Evolutionary conservation across 1,140 invertebrate species (phyloP).

Genomic region (Ceratosolen solmsi): DNA sequence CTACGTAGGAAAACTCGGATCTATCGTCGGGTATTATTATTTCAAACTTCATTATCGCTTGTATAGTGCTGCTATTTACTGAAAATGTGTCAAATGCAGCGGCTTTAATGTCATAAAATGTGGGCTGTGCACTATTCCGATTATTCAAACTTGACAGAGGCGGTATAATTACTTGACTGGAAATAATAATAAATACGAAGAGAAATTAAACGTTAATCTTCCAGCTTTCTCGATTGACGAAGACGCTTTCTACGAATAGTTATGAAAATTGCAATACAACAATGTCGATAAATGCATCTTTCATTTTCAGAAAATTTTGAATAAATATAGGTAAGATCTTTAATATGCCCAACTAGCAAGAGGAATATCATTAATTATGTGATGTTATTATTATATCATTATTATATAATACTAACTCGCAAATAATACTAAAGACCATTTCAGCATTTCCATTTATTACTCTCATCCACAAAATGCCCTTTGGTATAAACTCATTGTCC

Average conservation of each 20-base stretch:
- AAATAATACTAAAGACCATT: constrained; percentile 66
- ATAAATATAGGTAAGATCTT: no score
- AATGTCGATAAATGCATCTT: no score
- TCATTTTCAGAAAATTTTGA: no score
- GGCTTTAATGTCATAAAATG: constrained; percentile 43
- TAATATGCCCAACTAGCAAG: no score
- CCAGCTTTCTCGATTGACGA: no score
- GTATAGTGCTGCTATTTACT: background rate
- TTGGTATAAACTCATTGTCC: constrained; percentile 60
- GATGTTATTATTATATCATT: no score
- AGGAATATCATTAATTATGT: no score
- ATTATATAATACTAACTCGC: constrained; percentile 67
- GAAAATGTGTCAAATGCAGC: constrained; percentile 20
- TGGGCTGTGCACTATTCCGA: constrained; percentile 27
- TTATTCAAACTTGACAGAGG: constrained; percentile 42
- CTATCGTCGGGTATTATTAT: background rate
- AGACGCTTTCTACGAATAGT: no score
- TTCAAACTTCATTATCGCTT: constrained; percentile 20
- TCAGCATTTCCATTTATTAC: constrained; percentile 61
- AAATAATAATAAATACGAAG: background rate
- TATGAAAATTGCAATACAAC: no score
- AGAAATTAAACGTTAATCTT: no score
- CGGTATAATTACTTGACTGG: constrained; percentile 26
- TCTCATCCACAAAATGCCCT: constrained; percentile 67
- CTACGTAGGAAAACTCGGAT: background rate